A percentile compares a stretch with the other conserved stretches of the same genome.
phyloP scores from a whole-genome alignment of 2,113 vertebrate species.

The Engystomops pustulosus region DNA sequence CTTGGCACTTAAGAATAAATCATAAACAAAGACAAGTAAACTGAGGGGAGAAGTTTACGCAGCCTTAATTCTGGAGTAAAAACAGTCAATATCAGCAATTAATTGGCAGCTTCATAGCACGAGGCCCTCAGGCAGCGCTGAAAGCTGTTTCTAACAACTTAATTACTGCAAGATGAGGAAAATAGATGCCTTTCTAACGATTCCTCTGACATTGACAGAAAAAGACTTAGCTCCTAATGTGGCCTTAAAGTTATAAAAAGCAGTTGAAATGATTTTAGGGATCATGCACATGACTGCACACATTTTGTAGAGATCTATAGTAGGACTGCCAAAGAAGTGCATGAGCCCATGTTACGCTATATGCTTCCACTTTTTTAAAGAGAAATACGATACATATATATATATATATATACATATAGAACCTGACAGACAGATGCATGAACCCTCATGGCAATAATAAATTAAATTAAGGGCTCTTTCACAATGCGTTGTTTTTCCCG shows the following conservation, averaged over 20 bases:
- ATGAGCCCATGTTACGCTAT: neutral
- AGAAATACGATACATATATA: no score
- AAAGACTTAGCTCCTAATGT: slow-evolving; percentile 4
- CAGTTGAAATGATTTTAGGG: neutral
- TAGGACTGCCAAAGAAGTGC: neutral
- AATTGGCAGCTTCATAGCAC: slow-evolving; percentile 35
- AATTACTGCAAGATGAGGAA: slow-evolving; percentile 24
- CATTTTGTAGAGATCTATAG: neutral
- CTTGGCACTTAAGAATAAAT: neutral
- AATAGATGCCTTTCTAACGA: slow-evolving; percentile 24
- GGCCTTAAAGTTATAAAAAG: neutral
- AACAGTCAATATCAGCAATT: slow-evolving; percentile 47
- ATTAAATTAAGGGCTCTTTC: no score
- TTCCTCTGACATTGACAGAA: slow-evolving; percentile 13
- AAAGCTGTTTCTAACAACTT: slow-evolving; percentile 28
- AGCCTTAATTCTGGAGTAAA: slow-evolving; percentile 20
- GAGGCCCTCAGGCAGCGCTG: slow-evolving; percentile 8
- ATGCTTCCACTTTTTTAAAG: neutral
- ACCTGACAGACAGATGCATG: no score
- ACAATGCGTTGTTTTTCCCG: no score
- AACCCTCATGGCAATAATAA: no score
- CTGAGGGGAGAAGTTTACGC: neutral
- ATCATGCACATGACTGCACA: neutral
- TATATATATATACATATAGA: no score
- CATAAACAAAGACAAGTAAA: neutral